Base-by-base conservation (phyloP, 2,797 vertebrate genomes). In the Sebastes dallii region DNA sequence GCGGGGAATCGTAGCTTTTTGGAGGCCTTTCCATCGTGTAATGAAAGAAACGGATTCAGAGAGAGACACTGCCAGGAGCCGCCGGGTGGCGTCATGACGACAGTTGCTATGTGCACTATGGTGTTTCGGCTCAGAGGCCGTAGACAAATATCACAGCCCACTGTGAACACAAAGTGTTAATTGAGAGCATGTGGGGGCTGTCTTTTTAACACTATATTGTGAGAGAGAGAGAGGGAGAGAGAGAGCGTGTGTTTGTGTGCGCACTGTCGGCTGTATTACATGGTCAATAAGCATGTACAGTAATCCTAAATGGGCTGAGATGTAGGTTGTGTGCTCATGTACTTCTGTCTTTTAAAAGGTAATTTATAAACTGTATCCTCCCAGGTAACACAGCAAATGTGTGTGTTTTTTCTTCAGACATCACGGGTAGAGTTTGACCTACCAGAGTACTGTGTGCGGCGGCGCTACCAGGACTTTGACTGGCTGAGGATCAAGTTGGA, bases 381-480 rank as follows among this genome's bases (percentile, higher is more conserved):
- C 10, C 0, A 30, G 14, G 2, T 46, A 22, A 61, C 12, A 27
- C 6, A 60, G 6, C 12, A 20, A 6, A 27, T 59, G 14, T 58
- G 16, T 52, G 18, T 80, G 8, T 66, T 20, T 77, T 20, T 36
- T 39, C 86, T 77, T 3, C 89, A 99, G 99, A 99, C 98, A 1
- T 95, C 97, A 0, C 94, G 99, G 86, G 95, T 96, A 50, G 99
- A 99, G 89, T 99, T 99, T 81, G 97, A 99, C 94, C 94, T 99
- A 69, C 98, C 98, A 0, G 98, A 99, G 74, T 99, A 99, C 94
- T 96, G 95, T 1, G 94, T 99, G 60, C 95, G 98, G 8, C 96
- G 98, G 72, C 96, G 99, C 59, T 99, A 99, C 92, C 99, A 99
- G 91, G 99, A 99, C 92, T 99, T 99, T 1, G 97, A 99, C 89